Evolutionary conservation across 2,113 vertebrate species (phyloP).

Genomic region (Cathartes aura): DNA sequence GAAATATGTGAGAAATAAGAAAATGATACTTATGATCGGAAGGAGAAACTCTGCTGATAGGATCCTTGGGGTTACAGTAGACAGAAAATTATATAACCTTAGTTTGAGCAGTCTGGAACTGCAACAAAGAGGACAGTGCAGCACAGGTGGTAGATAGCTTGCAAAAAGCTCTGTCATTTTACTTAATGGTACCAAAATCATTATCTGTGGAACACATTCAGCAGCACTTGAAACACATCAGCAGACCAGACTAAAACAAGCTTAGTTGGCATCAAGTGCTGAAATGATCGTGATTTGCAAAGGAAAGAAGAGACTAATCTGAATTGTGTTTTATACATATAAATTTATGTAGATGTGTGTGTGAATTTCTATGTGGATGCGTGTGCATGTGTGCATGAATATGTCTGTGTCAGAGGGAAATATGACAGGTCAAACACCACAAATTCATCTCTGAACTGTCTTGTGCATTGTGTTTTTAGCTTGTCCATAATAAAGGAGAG

Average conservation of each 20-base stretch:
- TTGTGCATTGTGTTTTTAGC: background rate
- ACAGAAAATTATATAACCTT: background rate
- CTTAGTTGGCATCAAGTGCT: background rate
- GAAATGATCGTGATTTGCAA: background rate
- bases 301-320: background rate
- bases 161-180: background rate
- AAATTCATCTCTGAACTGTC: background rate
- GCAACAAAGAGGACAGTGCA: background rate
- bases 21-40: background rate
- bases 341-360: background rate
- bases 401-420: background rate
- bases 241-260: background rate
- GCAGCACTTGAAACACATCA: background rate
- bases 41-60: background rate
- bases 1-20: background rate
- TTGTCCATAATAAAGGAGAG: background rate
- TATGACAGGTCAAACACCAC: background rate
- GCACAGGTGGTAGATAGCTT: background rate
- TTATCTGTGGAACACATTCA: background rate
- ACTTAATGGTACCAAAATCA: background rate
- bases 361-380: background rate
- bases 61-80: background rate
- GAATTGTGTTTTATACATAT: background rate
- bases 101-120: background rate
- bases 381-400: accelerated